Evolutionary conservation across 2,888 invertebrate species (phyloP).

Genomic region (Parnassius glacialis): DNA sequence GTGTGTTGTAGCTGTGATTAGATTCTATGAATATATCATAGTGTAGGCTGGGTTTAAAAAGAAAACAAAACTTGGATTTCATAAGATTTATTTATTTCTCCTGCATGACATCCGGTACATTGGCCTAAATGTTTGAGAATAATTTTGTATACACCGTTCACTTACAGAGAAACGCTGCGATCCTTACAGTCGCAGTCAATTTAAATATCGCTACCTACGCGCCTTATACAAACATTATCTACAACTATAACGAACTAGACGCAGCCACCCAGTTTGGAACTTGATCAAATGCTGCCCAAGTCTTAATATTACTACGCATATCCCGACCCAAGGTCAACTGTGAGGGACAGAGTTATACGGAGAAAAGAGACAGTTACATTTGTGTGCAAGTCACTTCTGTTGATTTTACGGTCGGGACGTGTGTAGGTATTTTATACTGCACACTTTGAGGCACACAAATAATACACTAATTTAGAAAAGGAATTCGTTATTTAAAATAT

Average conservation of each 20-base stretch:
- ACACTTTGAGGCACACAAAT: background rate
- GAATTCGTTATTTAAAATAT: background rate
- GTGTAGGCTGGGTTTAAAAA: constrained; percentile 10
- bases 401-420: no score
- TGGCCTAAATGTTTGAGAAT: constrained; percentile 61
- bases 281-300: background rate
- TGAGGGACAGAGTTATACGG: no score
- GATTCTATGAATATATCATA: no score
- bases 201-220: constrained; percentile 70
- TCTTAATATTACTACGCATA: background rate
- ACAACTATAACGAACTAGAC: constrained; percentile 47
- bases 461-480: background rate
- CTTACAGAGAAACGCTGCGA: constrained; percentile 30
- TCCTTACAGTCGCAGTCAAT: background rate
- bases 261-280: background rate
- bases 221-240: constrained; percentile 74
- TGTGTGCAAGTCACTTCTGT: no score
- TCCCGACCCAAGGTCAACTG: no score
- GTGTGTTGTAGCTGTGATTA: no score
- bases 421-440: background rate
- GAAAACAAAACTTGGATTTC: constrained; percentile 44
- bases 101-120: constrained; percentile 63
- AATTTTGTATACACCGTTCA: constrained; percentile 48
- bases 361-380: no score
- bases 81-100: constrained; percentile 61